Percentiles rank a stretch among this genome's conserved stretches.
phyloP scores from a whole-genome alignment of 2,113 vertebrate genomes.

The Corythaeola cristata region DNA sequence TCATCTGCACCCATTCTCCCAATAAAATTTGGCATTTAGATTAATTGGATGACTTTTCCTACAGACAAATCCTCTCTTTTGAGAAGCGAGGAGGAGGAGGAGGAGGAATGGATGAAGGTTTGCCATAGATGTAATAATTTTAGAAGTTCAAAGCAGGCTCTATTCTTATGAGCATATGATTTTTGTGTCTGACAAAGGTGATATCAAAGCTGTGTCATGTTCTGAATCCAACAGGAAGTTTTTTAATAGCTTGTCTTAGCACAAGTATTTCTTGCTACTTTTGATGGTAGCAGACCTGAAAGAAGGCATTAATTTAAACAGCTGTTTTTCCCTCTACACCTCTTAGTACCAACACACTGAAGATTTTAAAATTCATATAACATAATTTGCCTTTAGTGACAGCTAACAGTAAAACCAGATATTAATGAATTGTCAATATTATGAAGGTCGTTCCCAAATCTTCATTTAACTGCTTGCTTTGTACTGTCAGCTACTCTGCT shows the following conservation, averaged over 20 bases:
- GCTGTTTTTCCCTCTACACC: neutral
- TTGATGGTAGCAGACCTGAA: neutral
- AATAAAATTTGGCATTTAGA: neutral
- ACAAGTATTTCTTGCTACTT: neutral
- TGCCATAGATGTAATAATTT: neutral
- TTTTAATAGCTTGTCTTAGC: neutral
- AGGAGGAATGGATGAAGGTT: neutral
- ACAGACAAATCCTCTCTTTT: neutral
- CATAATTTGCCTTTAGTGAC: neutral
- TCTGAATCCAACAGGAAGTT: neutral
- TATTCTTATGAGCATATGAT: neutral
- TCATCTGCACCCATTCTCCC: neutral
- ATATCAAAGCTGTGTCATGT: neutral
- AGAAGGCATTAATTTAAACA: neutral
- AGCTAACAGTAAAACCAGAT: neutral
- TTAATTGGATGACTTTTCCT: neutral
- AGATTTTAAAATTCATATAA: neutral
- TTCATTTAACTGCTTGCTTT: neutral
- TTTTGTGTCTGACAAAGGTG: neutral
- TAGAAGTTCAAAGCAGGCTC: neutral
- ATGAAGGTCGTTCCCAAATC: neutral
- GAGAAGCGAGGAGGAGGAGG: neutral
- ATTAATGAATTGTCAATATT: neutral
- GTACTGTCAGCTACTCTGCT: neutral
- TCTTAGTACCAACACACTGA: neutral